Evolutionary conservation across 1,140 invertebrate species (phyloP), one percentile per base, ranked within the genome.

Genomic region (Drosophila insularis): DNA sequence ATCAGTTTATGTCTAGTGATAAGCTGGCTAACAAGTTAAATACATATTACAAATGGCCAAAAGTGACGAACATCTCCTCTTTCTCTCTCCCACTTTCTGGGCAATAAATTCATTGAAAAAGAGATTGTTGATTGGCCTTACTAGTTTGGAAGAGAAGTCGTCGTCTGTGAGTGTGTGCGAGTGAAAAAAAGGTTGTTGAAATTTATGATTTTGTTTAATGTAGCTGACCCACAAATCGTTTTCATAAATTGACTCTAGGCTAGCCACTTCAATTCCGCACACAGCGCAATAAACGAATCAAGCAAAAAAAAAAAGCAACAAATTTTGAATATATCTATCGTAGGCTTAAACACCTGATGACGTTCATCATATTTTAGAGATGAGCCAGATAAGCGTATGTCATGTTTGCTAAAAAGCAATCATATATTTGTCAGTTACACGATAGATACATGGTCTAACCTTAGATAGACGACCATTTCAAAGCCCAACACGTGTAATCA

Each of bases 111-210:
- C 27, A 74, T 67, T 62, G 59, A 68, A 68, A 82, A 86, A 86
- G 78, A 86, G 81, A 86, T 82, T 86, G 81, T 86, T 87, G 82
- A 81, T 81, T 86, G 81, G 62, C 81, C 81, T 84, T 84, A 64
- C 54, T 63, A 58, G 66, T 63, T 67, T 74, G 71, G 70, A 65
- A 35, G 59, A 76, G 68, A 39, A 73, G 67, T 43, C 73, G 63
- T n/a, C 7, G 72, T 84, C 85, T 84, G 54, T 50, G 43, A 21
- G 17, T 21, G 43, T 50, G 43, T 50, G 17, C 2, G 35, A 11
- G 35, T 37, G 10, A 3, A 50, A 35, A 71, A 86, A 87, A 85
- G 76, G 76, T 77, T 89, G 59, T 80, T 71, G 67, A 32, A 58
- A 74, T 73, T 73, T 62, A 54, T 60, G 23, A 58, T 61, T 64